Evolutionary conservation across 2,113 vertebrate species (phyloP).

Genomic region (Prietella phreatophila): DNA sequence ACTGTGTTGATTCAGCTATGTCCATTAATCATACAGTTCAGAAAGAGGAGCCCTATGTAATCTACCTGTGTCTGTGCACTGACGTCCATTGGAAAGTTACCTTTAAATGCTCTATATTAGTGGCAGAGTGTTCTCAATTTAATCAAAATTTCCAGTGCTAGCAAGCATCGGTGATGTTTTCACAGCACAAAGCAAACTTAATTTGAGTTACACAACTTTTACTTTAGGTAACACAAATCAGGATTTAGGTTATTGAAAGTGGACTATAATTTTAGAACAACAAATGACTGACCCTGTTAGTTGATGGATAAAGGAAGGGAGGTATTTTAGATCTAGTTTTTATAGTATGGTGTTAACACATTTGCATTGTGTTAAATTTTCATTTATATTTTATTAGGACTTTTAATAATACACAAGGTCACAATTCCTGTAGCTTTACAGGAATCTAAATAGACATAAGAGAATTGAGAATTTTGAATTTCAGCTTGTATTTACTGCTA

Average conservation of each 20-base stretch:
- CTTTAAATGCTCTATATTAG: conserved; percentile 8
- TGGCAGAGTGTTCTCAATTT: neutral
- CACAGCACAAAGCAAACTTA: neutral
- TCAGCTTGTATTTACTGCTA: too few relatives aligned
- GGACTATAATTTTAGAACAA: conserved; percentile 3
- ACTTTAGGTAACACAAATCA: neutral
- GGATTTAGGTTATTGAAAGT: neutral
- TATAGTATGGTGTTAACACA: neutral
- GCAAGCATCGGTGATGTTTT: neutral
- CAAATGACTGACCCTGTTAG: neutral
- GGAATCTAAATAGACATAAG: neutral
- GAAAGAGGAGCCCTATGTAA: neutral
- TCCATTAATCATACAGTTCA: neutral
- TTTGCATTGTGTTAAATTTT: neutral
- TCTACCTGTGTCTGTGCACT: neutral
- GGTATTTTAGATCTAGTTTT: neutral
- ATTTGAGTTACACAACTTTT: neutral
- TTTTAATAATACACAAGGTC: neutral
- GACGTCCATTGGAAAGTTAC: neutral
- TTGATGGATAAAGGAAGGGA: neutral
- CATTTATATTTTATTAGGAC: neutral
- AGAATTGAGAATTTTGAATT: too few relatives aligned
- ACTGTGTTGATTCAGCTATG: neutral
- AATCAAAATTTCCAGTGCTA: neutral
- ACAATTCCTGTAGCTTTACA: neutral